A percentile compares a stretch with the other conserved stretches of the same genome.
phyloP scores from a whole-genome alignment of 2,888 invertebrate species.

The Cheiracanthium punctorium region DNA sequence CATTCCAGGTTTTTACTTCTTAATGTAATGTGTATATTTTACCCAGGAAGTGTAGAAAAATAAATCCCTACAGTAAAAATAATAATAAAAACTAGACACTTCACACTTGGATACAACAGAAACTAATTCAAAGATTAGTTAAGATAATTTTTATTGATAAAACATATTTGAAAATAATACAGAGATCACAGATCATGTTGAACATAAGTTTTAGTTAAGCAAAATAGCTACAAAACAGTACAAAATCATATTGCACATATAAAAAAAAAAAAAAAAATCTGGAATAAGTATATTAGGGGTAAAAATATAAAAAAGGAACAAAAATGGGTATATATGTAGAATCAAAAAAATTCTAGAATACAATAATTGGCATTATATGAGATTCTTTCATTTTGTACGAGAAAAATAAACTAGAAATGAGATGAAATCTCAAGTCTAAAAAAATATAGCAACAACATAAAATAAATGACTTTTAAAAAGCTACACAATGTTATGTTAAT shows the following conservation, averaged over 20 bases:
- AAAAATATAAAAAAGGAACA: background rate
- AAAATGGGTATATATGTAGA: background rate
- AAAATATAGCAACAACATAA: background rate
- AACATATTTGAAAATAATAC: background rate
- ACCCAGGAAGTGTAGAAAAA: too few species aligned
- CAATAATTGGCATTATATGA: conserved; percentile 43
- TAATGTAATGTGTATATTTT: too few species aligned
- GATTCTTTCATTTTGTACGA: conserved; percentile 36
- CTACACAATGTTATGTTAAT: conserved; percentile 4
- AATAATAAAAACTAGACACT: too few species aligned
- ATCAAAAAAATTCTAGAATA: conserved; percentile 21
- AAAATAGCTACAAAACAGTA: background rate
- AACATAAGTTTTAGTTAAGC: background rate
- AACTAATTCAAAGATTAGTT: too few species aligned
- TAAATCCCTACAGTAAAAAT: too few species aligned
- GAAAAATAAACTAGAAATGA: conserved; percentile 27
- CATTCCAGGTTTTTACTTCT: too few species aligned
- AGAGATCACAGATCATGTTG: background rate
- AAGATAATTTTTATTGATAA: background rate
- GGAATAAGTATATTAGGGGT: background rate
- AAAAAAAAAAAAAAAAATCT: background rate
- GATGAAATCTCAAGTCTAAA: background rate
- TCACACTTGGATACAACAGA: too few species aligned
- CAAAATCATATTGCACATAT: background rate
- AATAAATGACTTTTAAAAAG: conserved; percentile 1